Conservation (phyloP, 2,888 invertebrate genomes). For the Lepidonotus clava region DNA sequence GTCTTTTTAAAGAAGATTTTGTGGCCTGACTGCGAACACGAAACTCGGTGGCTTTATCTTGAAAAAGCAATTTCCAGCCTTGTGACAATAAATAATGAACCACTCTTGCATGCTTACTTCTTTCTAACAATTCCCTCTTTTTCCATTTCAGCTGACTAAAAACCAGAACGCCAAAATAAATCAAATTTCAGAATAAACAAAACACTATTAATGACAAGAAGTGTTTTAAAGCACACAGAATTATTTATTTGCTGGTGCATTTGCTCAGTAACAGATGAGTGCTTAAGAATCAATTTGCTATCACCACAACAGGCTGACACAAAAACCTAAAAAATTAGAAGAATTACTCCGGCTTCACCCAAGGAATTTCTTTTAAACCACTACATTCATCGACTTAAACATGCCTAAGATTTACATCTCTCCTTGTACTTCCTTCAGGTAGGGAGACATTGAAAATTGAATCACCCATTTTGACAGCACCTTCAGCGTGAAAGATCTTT, state of each 20-base stretch:
- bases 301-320: not conserved
- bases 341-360: constrained; percentile 8
- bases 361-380: too few species aligned
- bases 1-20: too few species aligned
- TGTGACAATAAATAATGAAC: not conserved
- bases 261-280: constrained; percentile 28
- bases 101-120: constrained; percentile 4
- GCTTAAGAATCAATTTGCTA: constrained; percentile 46
- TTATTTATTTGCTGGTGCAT: constrained; percentile 13
- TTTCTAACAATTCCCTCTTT: not conserved
- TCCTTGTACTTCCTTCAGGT: too few species aligned
- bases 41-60: not conserved
- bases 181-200: not conserved
- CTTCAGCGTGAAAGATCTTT: too few species aligned
- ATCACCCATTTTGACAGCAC: too few species aligned
- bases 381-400: too few species aligned
- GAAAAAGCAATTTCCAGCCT: not conserved
- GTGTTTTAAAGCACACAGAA: constrained; percentile 21
- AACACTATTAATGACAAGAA: constrained; percentile 35
- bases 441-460: too few species aligned
- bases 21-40: not conserved
- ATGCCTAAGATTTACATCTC: too few species aligned
- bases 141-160: not conserved
- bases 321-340: constrained; percentile 4
- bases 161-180: not conserved